Evolutionary conservation across 2,888 invertebrate species (phyloP).

Genomic region (Ganaspis brasiliensis): DNA sequence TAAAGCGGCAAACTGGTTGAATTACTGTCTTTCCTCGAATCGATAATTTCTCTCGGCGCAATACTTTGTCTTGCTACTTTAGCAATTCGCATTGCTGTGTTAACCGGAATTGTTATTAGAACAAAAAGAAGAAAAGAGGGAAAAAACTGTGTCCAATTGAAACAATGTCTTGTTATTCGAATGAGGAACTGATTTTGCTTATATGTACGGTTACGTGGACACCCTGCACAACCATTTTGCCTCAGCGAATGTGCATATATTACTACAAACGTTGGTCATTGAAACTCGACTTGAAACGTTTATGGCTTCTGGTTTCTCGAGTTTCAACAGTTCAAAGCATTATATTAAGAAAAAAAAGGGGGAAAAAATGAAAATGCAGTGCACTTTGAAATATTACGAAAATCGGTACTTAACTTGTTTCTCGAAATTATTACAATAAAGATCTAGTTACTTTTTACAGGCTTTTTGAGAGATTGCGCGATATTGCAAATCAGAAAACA

Average conservation of each 20-base stretch:
- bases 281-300: conserved; percentile 38
- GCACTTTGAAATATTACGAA: too few relatives aligned
- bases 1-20: not conserved
- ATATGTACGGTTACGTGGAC: conserved; percentile 34
- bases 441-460: too few relatives aligned
- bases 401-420: conserved; percentile 4
- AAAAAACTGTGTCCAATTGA: conserved; percentile 28
- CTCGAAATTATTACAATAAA: too few relatives aligned
- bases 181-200: conserved; percentile 18
- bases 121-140: not conserved
- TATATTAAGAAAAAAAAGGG: conserved; percentile 8
- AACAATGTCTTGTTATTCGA: conserved; percentile 35
- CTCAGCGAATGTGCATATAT: conserved; percentile 21
- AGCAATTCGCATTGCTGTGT: conserved; percentile 26
- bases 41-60: conserved; percentile 17
- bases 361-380: not conserved
- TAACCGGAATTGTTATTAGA: conserved; percentile 22
- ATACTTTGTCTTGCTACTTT: conserved; percentile 23
- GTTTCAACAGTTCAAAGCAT: conserved; percentile 25
- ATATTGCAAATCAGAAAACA: too few relatives aligned
- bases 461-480: too few relatives aligned
- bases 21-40: conserved; percentile 22
- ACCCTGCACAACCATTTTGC: conserved; percentile 36
- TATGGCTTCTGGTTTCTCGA: conserved; percentile 27
- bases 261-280: conserved; percentile 32